A percentile compares a stretch with the other conserved stretches of the same genome.
Evolutionary conservation across 2,113 vertebrate species (phyloP).

Genomic region (Diadophis punctatus): DNA sequence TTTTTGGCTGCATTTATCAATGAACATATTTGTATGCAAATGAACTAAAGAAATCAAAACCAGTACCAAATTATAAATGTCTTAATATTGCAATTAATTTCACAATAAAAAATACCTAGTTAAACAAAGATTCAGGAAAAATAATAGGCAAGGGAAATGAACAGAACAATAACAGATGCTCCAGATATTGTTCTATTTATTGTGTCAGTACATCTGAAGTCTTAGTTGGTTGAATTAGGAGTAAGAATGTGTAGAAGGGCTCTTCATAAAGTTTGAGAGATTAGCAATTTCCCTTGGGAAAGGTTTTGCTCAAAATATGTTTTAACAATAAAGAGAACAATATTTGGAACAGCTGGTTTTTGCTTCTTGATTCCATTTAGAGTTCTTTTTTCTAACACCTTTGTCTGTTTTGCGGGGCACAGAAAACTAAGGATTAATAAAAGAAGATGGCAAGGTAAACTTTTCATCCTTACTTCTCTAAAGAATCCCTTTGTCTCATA

Average conservation of each 20-base stretch:
- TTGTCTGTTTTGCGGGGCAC: not conserved
- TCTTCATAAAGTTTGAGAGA: not conserved
- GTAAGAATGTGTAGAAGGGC: not conserved
- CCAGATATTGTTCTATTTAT: not conserved
- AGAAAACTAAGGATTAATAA: not conserved
- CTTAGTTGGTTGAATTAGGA: not conserved
- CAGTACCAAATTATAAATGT: not conserved
- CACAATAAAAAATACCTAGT: not conserved
- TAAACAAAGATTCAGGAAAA: not conserved
- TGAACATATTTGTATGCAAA: not conserved
- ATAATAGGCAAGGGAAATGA: not conserved
- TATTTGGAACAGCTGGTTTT: not conserved
- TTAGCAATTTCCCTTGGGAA: not conserved
- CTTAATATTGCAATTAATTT: not conserved
- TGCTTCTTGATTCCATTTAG: not conserved
- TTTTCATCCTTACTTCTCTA: not conserved
- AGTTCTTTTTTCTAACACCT: not conserved
- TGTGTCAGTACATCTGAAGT: not conserved
- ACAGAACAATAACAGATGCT: not conserved
- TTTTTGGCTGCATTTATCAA: not conserved
- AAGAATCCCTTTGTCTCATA: not conserved
- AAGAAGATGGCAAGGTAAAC: not conserved
- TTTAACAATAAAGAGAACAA: not conserved
- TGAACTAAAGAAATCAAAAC: not conserved
- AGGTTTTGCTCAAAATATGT: not conserved